Conservation (phyloP, 2,113 vertebrate genomes). For the Aspidoscelis tigris region DNA sequence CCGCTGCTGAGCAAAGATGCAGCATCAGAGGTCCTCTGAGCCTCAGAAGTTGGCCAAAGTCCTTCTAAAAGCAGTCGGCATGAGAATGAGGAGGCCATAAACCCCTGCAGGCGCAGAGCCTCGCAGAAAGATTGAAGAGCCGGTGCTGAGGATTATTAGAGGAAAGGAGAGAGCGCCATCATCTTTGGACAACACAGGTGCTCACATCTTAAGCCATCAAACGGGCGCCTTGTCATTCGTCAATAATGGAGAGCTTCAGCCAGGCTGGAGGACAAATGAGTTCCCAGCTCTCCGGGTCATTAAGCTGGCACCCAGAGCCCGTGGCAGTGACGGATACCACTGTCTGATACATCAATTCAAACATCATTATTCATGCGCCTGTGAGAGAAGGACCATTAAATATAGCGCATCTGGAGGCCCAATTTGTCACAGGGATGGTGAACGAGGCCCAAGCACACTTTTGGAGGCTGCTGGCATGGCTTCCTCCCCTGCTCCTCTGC, state of each 20-base stretch:
- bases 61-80: no score
- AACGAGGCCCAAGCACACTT: background rate
- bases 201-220: background rate
- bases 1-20: background rate
- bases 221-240: background rate
- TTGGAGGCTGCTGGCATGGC: no score
- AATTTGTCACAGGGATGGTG: background rate
- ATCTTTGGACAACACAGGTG: background rate
- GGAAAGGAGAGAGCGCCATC: background rate
- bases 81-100: background rate
- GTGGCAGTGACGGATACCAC: background rate
- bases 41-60: background rate
- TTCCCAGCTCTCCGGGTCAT: background rate
- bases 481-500: background rate
- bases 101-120: background rate
- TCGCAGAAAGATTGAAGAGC: background rate
- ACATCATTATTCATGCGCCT: constrained; percentile 5
- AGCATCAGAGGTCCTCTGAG: background rate
- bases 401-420: background rate
- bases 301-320: background rate
- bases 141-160: no score
- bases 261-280: background rate
- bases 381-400: background rate
- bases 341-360: background rate
- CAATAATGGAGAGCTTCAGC: background rate